phyloP scores from a whole-genome alignment of 2,888 invertebrate genomes.

The Metellina segmentata region DNA sequence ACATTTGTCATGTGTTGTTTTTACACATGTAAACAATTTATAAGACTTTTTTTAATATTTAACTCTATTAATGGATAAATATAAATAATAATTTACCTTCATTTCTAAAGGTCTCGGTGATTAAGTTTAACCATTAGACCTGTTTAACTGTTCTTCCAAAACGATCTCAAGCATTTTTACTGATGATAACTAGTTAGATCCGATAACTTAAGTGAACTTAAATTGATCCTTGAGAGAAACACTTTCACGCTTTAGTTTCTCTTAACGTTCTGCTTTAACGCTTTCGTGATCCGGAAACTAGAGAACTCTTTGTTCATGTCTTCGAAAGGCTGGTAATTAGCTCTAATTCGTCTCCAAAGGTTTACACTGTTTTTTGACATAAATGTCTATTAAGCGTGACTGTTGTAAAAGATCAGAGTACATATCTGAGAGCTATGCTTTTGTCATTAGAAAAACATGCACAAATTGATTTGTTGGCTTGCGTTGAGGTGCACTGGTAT shows the following conservation, averaged over 20 bases:
- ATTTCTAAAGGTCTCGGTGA: too few relatives aligned
- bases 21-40: too few relatives aligned
- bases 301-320: conserved; percentile 5
- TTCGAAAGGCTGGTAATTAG: conserved; percentile 36
- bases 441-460: not conserved
- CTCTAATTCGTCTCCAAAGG: conserved; percentile 46
- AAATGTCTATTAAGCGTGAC: conserved; percentile 46
- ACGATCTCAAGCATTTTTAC: not conserved
- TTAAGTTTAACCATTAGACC: not conserved
- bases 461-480: not conserved
- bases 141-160: conserved; percentile 9
- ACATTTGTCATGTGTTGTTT: too few relatives aligned
- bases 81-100: too few relatives aligned
- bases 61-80: too few relatives aligned
- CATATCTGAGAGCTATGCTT: conserved; percentile 1
- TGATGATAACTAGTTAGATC: not conserved
- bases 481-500: not conserved
- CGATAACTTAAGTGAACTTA: not conserved
- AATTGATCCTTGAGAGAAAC: not conserved
- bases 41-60: too few relatives aligned
- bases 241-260: not conserved
- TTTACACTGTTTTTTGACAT: conserved; percentile 47
- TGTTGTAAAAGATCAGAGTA: not conserved
- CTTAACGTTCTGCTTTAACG: conserved; percentile 36
- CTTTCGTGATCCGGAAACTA: conserved; percentile 44